Evolutionary conservation across 2,797 vertebrate genomes (phyloP).

Genomic region (Tachyglossus aculeatus): DNA sequence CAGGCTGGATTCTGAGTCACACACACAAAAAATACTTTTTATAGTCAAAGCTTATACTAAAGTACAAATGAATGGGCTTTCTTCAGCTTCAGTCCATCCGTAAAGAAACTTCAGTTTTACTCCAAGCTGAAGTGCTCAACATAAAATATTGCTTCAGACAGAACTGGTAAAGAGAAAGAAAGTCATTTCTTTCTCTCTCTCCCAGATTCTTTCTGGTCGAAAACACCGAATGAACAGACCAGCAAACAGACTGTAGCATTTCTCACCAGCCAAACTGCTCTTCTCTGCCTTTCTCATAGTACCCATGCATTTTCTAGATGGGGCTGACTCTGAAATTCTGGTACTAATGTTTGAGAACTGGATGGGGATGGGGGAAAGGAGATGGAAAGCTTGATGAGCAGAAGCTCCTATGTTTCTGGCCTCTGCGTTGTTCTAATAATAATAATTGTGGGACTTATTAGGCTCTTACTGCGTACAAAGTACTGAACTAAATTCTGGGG

Average conservation of each 20-base stretch:
- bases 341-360: no score
- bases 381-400: no score
- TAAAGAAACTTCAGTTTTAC: slow-evolving; percentile 8
- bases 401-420: no score
- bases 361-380: no score
- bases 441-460: no score
- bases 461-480: no score
- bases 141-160: slow-evolving; percentile 49
- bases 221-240: neutral
- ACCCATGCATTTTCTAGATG: no score
- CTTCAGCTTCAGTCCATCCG: neutral
- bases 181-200: slow-evolving; percentile 25
- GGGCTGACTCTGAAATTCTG: no score
- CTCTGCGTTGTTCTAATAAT: no score
- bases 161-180: slow-evolving; percentile 27
- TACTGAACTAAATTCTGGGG: no score
- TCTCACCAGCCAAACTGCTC: neutral
- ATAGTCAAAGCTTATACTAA: neutral
- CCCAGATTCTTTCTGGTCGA: slow-evolving; percentile 14
- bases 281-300: neutral
- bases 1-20: neutral
- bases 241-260: neutral
- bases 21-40: neutral
- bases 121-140: slow-evolving; percentile 34
- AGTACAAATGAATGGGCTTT: neutral